phyloP scores from a whole-genome alignment of 2,888 invertebrate genomes.

The Apamea epomidion region DNA sequence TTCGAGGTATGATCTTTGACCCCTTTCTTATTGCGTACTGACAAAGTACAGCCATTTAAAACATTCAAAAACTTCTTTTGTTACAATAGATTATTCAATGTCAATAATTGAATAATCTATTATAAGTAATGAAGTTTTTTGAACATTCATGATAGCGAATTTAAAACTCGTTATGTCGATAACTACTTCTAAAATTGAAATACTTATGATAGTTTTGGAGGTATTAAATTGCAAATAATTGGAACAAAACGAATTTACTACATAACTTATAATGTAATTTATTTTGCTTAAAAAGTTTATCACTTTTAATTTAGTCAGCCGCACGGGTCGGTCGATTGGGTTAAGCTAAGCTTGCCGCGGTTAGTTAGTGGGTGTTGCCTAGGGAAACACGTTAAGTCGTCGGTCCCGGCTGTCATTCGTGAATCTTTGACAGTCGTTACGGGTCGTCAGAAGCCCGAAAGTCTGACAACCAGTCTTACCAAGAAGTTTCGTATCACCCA shows the following conservation, averaged over 20 bases:
- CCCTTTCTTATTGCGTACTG: background rate
- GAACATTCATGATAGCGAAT: background rate
- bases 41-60: background rate
- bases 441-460: too few species aligned
- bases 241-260: background rate
- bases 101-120: too few species aligned
- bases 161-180: background rate
- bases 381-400: too few species aligned
- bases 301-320: background rate
- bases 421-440: too few species aligned
- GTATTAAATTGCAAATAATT: background rate
- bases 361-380: too few species aligned
- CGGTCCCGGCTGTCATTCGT: too few species aligned
- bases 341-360: too few species aligned
- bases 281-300: background rate
- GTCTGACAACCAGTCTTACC: too few species aligned
- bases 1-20: background rate
- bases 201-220: background rate
- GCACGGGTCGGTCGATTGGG: too few species aligned
- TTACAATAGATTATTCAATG: background rate
- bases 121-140: too few species aligned
- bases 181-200: constrained; percentile 10
- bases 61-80: background rate
- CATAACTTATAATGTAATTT: background rate
- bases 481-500: too few species aligned